A percentile compares a stretch with the other conserved stretches of the same genome.
Conservation (phyloP, 2,888 invertebrate species). For the Sepiola atlantica region DNA sequence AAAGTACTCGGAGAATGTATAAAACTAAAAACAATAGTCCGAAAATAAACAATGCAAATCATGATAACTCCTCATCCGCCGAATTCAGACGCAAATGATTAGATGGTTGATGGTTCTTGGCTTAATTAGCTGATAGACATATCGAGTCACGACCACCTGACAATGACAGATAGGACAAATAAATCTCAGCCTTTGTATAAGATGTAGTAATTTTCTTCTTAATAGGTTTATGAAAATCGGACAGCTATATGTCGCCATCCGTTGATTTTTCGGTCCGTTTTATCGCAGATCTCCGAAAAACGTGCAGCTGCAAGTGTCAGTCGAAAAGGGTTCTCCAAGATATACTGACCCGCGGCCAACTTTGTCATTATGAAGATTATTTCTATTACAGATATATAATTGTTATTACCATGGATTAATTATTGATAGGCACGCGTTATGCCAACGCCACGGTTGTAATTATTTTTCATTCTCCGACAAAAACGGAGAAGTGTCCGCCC, state of each 20-base stretch:
- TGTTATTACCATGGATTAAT: neutral
- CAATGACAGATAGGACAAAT: neutral
- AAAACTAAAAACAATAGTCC: too few relatives aligned
- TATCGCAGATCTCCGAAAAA: neutral
- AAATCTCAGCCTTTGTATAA: neutral
- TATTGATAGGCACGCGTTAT: constrained; percentile 15
- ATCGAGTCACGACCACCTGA: neutral
- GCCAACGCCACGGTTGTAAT: neutral
- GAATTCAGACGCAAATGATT: neutral
- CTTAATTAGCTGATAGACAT: neutral
- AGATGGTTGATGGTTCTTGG: too few relatives aligned
- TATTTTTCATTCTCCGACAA: neutral
- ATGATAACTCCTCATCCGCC: neutral
- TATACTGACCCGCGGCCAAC: neutral
- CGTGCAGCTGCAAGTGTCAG: constrained; percentile 24
- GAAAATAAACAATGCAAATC: neutral
- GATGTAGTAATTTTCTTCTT: neutral
- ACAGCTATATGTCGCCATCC: neutral
- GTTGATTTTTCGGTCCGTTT: neutral
- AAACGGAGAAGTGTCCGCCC: too few relatives aligned
- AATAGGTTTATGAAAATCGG: neutral
- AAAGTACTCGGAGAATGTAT: too few relatives aligned
- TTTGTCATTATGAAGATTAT: neutral
- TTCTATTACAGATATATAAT: constrained; percentile 10
- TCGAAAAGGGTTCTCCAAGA: neutral